Percentiles rank a stretch among this genome's conserved stretches.
phyloP scores from a whole-genome alignment of 2,888 invertebrate genomes.

The Eupithecia insigniata region DNA sequence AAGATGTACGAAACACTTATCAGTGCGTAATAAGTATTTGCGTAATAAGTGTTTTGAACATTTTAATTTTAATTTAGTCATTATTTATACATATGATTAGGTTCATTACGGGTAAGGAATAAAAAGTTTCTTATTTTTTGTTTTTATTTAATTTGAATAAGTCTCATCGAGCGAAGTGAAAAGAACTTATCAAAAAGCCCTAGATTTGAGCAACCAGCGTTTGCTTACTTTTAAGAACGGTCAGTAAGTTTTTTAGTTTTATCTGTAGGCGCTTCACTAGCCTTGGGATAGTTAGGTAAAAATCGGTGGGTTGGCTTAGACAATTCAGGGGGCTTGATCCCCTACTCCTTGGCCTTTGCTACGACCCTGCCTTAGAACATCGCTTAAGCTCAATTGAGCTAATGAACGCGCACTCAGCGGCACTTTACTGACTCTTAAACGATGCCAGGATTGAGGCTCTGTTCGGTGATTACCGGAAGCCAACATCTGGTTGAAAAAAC shows the following conservation, averaged over 20 bases:
- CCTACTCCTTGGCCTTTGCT: not conserved
- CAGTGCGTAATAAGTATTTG: no score
- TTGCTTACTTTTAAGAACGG: no score
- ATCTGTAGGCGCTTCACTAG: not conserved
- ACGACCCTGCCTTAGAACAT: not conserved
- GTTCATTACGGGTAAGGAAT: no score
- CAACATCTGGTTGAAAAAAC: slow-evolving; percentile 3
- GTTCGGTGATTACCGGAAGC: slow-evolving; percentile 1
- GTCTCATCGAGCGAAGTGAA: no score
- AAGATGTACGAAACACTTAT: no score
- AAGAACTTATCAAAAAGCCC: no score
- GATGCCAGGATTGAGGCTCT: slow-evolving; percentile 1
- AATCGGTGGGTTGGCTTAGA: not conserved
- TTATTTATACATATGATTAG: no score
- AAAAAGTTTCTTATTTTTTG: no score
- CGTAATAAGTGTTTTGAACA: not conserved
- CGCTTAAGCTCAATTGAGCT: slow-evolving; percentile 7
- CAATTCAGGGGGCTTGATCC: not conserved
- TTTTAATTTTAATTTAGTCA: not conserved
- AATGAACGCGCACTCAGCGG: not conserved
- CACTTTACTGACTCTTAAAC: slow-evolving; percentile 7
- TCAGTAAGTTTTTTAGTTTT: no score
- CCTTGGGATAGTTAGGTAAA: not conserved
- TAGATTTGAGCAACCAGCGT: no score
- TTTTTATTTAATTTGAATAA: no score